Conservation (phyloP, 1,140 invertebrate species). For the Trypoxylus dichotomus region DNA sequence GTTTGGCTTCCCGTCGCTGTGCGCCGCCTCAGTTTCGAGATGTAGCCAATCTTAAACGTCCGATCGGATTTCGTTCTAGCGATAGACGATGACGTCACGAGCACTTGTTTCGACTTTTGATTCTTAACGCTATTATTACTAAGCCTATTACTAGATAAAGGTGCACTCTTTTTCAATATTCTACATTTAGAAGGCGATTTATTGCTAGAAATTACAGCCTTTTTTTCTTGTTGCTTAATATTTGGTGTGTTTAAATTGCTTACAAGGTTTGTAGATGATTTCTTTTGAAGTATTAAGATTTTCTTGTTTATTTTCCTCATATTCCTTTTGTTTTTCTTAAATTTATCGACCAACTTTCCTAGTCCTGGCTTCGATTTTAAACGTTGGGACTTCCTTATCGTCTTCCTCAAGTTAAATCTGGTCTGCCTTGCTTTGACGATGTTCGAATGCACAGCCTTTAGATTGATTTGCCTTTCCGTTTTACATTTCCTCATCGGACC, state of each 20-base stretch:
- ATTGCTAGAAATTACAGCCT: slow-evolving; percentile 2
- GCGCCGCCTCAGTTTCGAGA: background rate
- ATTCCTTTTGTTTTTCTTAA: background rate
- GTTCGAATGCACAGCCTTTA: background rate
- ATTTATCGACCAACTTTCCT: background rate
- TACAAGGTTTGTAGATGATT: background rate
- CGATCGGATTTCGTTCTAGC: background rate
- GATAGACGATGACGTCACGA: background rate
- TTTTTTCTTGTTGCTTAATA: background rate
- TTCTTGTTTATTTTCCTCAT: background rate
- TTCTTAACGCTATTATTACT: too few species aligned
- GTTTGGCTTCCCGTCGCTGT: background rate
- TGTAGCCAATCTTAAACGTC: slow-evolving; percentile 1
- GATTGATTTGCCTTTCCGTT: too few species aligned
- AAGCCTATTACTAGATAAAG: background rate
- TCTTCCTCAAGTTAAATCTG: background rate
- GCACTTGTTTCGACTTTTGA: background rate
- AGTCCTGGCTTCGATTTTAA: background rate
- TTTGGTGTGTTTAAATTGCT: background rate
- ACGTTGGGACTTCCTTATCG: background rate
- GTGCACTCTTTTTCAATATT: background rate
- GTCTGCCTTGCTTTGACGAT: background rate
- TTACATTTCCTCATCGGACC: background rate
- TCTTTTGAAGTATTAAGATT: background rate
- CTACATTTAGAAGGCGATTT: background rate